Percentiles rank a stretch among this genome's conserved stretches.
These are phyloP conservation scores for Neomorphus geoffroyi DNA, from an alignment of 2,797 vertebrate genomes.

Conservation along the genomic window DNA sequence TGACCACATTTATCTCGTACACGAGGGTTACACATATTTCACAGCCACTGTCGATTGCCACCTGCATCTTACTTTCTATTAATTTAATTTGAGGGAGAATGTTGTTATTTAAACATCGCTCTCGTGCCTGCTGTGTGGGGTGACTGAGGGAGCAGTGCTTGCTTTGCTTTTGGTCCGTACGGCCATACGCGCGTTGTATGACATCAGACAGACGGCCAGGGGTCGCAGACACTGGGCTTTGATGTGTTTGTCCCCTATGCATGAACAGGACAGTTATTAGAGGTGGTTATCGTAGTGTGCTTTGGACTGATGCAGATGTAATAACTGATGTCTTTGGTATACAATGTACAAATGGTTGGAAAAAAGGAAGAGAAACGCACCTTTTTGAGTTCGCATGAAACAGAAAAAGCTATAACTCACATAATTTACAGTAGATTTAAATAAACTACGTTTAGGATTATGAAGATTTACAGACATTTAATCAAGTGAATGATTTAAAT, in stretches of 20 bases:
- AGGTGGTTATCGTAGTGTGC: conserved; percentile 48
- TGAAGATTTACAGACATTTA: conserved; percentile 83
- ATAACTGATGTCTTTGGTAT: conserved; percentile 88
- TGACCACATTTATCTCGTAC: background rate
- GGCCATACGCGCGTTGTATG: background rate
- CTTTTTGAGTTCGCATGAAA: conserved; percentile 74
- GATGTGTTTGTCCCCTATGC: conserved; percentile 41
- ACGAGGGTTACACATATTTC: background rate
- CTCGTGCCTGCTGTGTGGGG: background rate
- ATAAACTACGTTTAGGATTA: conserved; percentile 82
- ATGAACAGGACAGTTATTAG: conserved; percentile 35
- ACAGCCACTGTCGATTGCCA: background rate
- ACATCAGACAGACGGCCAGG: background rate
- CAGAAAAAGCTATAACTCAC: conserved; percentile 77
- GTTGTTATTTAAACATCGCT: background rate
- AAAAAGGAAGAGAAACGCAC: conserved; percentile 69
- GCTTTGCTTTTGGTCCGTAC: background rate
- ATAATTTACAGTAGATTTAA: conserved; percentile 84
- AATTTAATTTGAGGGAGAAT: background rate
- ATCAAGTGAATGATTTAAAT: conserved; percentile 77
- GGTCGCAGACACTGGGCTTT: background rate
- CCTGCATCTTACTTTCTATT: background rate
- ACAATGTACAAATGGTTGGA: conserved; percentile 74
- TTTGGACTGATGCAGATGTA: conserved; percentile 50
- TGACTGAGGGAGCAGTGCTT: background rate